These are phyloP conservation scores for Endomychus coccineus DNA, from an alignment of 2,888 invertebrate genomes.

Conservation along the genomic window DNA sequence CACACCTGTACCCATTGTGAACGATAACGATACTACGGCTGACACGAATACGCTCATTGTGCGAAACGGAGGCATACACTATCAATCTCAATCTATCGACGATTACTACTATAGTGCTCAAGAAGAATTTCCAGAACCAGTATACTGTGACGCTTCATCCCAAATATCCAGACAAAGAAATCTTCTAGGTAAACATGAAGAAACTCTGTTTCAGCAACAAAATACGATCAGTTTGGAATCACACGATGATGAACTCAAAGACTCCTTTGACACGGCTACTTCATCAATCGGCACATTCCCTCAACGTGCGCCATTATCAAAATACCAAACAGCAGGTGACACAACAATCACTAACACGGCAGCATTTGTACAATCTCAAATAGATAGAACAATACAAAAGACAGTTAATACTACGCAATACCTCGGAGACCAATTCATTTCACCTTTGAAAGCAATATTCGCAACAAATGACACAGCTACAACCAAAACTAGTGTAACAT, in stretches of 20 bases:
- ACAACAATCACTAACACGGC: slow-evolving; percentile 24
- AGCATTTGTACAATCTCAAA: slow-evolving; percentile 12
- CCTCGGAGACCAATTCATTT: slow-evolving; percentile 34
- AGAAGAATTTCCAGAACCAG: slow-evolving; percentile 21
- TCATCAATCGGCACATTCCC: slow-evolving; percentile 43
- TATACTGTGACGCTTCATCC: slow-evolving; percentile 5
- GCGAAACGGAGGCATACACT: slow-evolving; percentile 18
- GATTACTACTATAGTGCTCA: slow-evolving; percentile 34
- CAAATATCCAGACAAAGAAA: slow-evolving; percentile 30
- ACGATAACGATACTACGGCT: slow-evolving; percentile 16
- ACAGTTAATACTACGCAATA: slow-evolving; percentile 33
- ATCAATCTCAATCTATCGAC: slow-evolving; percentile 26
- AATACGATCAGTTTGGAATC: slow-evolving; percentile 51
- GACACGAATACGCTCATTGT: slow-evolving; percentile 18
- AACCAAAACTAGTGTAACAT: slow-evolving; percentile 28
- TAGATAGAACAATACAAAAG: slow-evolving; percentile 17
- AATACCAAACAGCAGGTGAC: slow-evolving; percentile 27
- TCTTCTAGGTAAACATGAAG: slow-evolving; percentile 34
- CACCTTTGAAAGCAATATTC: slow-evolving; percentile 35
- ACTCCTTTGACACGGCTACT: slow-evolving; percentile 51
- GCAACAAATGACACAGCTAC: slow-evolving; percentile 36
- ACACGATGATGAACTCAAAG: slow-evolving; percentile 49
- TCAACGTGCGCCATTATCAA: slow-evolving; percentile 27
- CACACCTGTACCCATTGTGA: slow-evolving; percentile 9
- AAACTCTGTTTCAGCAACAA: slow-evolving; percentile 41